phyloP scores from a whole-genome alignment of 2,888 invertebrate species.

The Dasypolia templi region DNA sequence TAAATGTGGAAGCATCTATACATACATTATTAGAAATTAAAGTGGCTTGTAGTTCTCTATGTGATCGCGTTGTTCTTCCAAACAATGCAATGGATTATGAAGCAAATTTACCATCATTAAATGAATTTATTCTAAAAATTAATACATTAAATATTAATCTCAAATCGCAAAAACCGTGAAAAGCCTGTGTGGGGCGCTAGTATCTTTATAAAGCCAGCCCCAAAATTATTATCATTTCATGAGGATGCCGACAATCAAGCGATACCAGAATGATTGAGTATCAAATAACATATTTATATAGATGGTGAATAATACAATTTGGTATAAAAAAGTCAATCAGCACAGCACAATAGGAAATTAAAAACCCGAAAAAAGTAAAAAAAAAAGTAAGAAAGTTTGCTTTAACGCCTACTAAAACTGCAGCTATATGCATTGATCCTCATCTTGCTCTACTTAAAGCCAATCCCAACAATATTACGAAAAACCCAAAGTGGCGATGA shows the following conservation, averaged over 20 bases:
- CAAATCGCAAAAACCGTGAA: too few relatives aligned
- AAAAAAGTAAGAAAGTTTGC: too few relatives aligned
- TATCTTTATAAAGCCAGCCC: not conserved
- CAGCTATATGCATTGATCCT: not conserved
- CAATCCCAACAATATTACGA: not conserved
- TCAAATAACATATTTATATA: constrained; percentile 1
- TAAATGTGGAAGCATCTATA: not conserved
- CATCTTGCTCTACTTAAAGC: not conserved
- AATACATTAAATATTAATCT: not conserved
- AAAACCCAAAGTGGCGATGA: not conserved
- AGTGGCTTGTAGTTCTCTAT: not conserved
- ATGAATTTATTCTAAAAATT: not conserved
- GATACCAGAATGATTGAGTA: not conserved
- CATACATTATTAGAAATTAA: not conserved
- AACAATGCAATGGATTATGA: not conserved
- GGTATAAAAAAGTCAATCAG: too few relatives aligned
- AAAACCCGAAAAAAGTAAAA: constrained; percentile 9
- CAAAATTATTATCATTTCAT: not conserved
- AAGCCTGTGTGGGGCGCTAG: too few relatives aligned
- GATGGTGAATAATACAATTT: not conserved
- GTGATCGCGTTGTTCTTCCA: not conserved
- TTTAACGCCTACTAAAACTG: not conserved
- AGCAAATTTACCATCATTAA: not conserved
- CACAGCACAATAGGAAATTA: not conserved
- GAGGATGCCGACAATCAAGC: not conserved